phyloP scores from a whole-genome alignment of 2,113 vertebrate genomes.

The Laterallus jamaicensis region DNA sequence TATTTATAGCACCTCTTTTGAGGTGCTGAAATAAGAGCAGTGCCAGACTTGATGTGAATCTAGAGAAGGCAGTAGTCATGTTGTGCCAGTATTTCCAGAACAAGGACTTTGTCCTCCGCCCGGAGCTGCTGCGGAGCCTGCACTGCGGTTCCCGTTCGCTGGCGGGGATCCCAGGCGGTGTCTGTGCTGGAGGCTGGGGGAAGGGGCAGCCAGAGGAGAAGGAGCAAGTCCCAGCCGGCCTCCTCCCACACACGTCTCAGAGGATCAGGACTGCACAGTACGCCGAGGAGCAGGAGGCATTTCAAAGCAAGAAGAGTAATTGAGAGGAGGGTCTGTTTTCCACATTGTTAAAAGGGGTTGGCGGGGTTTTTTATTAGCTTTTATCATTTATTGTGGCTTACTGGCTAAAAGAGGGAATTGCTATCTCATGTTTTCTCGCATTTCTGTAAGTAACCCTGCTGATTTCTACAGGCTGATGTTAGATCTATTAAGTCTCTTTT shows the following conservation, averaged over 20 bases:
- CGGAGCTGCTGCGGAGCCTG: neutral
- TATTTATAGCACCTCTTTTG: neutral
- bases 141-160: neutral
- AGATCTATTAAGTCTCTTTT: neutral
- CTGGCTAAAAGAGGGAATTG: neutral
- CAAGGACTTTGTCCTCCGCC: conserved; percentile 25
- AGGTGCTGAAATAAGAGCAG: neutral
- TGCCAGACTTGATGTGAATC: neutral
- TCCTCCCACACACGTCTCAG: fast-evolving
- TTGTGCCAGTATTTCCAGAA: neutral
- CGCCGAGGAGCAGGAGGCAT: neutral
- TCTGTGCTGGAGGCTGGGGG: neutral
- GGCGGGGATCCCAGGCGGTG: neutral
- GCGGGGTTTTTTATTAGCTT: neutral
- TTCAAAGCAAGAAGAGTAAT: neutral
- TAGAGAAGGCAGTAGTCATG: neutral
- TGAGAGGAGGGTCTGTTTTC: neutral
- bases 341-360: neutral
- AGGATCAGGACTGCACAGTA: neutral
- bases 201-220: neutral
- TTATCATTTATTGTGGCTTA: neutral
- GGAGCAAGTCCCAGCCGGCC: neutral
- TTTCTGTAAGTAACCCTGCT: neutral
- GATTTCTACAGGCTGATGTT: neutral
- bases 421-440: neutral